Conservation (phyloP, 2,888 invertebrate genomes). For the Xylota sylvarum region DNA sequence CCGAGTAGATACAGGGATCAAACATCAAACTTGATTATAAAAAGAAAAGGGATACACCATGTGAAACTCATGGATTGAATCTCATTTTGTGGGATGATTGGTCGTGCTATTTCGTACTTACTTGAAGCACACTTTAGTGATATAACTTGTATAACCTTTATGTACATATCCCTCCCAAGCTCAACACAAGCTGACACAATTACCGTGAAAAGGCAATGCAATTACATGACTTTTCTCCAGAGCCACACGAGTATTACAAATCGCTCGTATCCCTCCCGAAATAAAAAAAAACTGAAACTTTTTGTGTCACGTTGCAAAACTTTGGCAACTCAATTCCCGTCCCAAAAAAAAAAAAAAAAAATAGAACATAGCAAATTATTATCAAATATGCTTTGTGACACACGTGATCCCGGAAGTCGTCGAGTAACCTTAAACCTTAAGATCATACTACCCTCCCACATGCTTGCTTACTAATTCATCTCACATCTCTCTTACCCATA, state of each 20-base stretch:
- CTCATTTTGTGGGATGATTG: no score
- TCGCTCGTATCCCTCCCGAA: constrained; percentile 1
- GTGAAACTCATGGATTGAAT: no score
- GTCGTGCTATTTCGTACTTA: neutral
- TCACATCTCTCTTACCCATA: constrained; percentile 53
- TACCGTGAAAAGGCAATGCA: constrained; percentile 1
- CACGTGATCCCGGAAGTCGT: constrained; percentile 49
- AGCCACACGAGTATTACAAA: constrained; percentile 3
- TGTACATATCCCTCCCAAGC: no score
- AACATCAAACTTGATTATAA: no score
- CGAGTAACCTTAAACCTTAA: constrained; percentile 31
- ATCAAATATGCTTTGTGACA: constrained; percentile 70
- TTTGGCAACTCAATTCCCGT: constrained; percentile 21
- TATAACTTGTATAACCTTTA: no score
- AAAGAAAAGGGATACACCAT: no score
- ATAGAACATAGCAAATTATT: constrained; percentile 59
- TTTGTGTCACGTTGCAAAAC: constrained; percentile 61
- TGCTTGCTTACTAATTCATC: constrained; percentile 58
- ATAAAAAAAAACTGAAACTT: constrained; percentile 23
- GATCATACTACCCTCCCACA: neutral
- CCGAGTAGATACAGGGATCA: no score
- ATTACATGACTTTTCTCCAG: neutral
- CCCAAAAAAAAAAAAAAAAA: neutral
- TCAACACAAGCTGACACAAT: neutral
- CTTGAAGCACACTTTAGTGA: no score